A percentile compares a stretch with the other conserved stretches of the same genome.
Conservation (phyloP, 2,113 vertebrate species). For the Lagenorhynchus albirostris region DNA sequence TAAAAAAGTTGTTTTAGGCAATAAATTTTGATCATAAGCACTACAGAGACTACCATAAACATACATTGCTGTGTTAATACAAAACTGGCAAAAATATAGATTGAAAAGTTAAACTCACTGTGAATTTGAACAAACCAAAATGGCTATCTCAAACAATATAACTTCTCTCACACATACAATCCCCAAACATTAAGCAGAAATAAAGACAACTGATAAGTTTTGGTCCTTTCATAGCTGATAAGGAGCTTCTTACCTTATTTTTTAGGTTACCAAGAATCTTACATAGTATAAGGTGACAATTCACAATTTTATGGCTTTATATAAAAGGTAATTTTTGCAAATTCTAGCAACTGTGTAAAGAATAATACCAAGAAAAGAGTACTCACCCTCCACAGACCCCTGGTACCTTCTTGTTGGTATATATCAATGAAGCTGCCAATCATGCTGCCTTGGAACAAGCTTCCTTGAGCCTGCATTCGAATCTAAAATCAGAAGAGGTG, state of each 20-base stretch:
- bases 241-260: slow-evolving; percentile 24
- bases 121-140: slow-evolving; percentile 21
- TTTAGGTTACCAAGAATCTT: neutral
- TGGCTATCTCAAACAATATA: neutral
- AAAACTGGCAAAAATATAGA: slow-evolving; percentile 2
- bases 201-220: neutral
- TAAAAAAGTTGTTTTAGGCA: neutral
- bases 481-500: slow-evolving; percentile 84
- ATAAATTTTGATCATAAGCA: slow-evolving; percentile 27
- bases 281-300: neutral
- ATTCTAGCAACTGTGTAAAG: neutral
- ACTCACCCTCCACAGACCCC: slow-evolving; percentile 95
- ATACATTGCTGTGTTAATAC: neutral
- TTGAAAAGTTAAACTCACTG: slow-evolving; percentile 11
- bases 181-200: neutral
- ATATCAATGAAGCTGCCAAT: slow-evolving; percentile 98
- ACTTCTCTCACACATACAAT: neutral
- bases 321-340: slow-evolving; percentile 7
- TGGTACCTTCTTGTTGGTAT: slow-evolving; percentile 96
- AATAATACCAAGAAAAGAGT: slow-evolving; percentile 4
- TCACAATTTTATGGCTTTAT: neutral
- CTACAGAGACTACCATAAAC: neutral
- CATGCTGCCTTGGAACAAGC: slow-evolving; percentile 95
- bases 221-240: neutral
- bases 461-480: slow-evolving; percentile 97